These are phyloP conservation scores for Trilocha varians DNA, from an alignment of 2,888 invertebrate genomes.

Conservation along the genomic window DNA sequence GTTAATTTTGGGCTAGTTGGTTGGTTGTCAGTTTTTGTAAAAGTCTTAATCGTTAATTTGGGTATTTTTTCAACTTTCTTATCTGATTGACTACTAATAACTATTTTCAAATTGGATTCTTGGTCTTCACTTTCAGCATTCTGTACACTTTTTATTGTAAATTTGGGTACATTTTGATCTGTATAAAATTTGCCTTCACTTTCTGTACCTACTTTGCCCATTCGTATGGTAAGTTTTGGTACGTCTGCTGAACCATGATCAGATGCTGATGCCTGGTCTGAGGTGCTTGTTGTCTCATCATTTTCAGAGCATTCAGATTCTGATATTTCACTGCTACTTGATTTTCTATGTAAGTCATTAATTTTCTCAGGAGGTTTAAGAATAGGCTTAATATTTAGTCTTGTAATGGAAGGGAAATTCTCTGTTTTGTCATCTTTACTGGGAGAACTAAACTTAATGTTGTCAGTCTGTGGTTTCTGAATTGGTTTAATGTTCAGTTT, in stretches of 20 bases:
- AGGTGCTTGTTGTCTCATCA: slow-evolving; percentile 66
- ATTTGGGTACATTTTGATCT: slow-evolving; percentile 58
- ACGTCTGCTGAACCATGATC: slow-evolving; percentile 53
- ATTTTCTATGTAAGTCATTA: slow-evolving; percentile 61
- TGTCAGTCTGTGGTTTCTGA: slow-evolving; percentile 30
- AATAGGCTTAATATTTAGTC: slow-evolving; percentile 68
- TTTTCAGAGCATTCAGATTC: slow-evolving; percentile 70
- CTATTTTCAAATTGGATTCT: slow-evolving; percentile 51
- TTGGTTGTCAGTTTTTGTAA: slow-evolving; percentile 48
- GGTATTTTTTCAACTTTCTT: slow-evolving; percentile 51
- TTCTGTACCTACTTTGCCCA: slow-evolving; percentile 59
- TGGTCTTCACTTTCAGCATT: slow-evolving; percentile 45
- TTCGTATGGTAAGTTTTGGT: slow-evolving; percentile 65
- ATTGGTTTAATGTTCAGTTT: slow-evolving; percentile 67
- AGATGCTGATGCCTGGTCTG: slow-evolving; percentile 55
- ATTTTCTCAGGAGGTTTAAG: slow-evolving; percentile 58
- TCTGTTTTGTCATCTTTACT: slow-evolving; percentile 26
- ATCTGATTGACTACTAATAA: slow-evolving; percentile 47
- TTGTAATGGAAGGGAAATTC: slow-evolving; percentile 50
- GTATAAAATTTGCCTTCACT: slow-evolving; percentile 61
- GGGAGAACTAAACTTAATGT: slow-evolving; percentile 30
- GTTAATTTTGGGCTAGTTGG: slow-evolving; percentile 64
- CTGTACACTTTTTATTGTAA: slow-evolving; percentile 56
- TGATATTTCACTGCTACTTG: slow-evolving; percentile 68
- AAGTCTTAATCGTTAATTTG: slow-evolving; percentile 60